These are phyloP conservation scores for Drosophila insularis DNA, from an alignment of 1,140 invertebrate genomes.

Conservation along the genomic window DNA sequence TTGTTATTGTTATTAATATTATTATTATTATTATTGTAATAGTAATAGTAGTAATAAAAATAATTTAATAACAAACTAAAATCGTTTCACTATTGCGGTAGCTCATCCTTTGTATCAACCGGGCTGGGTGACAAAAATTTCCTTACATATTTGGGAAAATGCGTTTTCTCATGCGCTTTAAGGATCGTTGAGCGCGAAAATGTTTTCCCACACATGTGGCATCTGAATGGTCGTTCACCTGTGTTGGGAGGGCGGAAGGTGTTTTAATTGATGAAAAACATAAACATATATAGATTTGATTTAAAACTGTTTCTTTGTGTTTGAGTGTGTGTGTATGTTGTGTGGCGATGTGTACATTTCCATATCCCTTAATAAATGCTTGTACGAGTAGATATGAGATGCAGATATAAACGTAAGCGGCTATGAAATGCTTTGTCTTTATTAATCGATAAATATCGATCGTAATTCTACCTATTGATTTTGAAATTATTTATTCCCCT, in stretches of 20 bases:
- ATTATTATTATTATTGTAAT: constrained; percentile 79
- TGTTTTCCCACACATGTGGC: constrained; percentile 93
- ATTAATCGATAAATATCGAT: too few species aligned
- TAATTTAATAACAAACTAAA: constrained; percentile 83
- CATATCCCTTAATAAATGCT: too few species aligned
- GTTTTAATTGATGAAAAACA: background rate
- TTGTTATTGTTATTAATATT: constrained; percentile 62
- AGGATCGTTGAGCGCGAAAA: constrained; percentile 94
- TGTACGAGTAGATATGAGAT: too few species aligned
- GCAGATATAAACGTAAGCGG: too few species aligned
- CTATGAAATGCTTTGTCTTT: too few species aligned
- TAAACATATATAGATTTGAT: background rate
- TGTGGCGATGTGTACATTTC: too few species aligned
- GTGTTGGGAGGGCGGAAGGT: constrained; percentile 24
- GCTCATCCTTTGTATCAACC: constrained; percentile 90
- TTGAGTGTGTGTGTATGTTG: background rate
- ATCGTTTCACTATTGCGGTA: constrained; percentile 86
- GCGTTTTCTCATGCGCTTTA: constrained; percentile 95
- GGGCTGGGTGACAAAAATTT: constrained; percentile 93
- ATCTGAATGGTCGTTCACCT: constrained; percentile 93
- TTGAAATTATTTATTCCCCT: too few species aligned
- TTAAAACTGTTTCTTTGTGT: background rate
- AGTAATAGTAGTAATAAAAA: constrained; percentile 82
- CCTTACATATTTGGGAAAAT: constrained; percentile 93
- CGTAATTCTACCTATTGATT: too few species aligned